phyloP scores from a whole-genome alignment of 2,888 invertebrate species.

The Melinaea marsaeus region DNA sequence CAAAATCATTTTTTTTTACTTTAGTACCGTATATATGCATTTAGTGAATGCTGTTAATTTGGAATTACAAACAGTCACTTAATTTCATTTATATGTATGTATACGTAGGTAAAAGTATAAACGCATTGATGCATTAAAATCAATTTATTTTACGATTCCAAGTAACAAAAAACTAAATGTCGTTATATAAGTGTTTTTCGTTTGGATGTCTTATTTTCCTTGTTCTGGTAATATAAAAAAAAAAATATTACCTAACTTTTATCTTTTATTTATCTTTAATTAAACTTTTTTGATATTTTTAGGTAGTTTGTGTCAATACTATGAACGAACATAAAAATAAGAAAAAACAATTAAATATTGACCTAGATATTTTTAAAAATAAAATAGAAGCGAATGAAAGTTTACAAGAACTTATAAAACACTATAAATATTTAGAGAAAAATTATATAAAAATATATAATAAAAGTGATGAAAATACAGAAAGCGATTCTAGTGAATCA shows the following conservation, averaged over 20 bases:
- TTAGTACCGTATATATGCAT: too few species aligned
- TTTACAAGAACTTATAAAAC: constrained; percentile 50
- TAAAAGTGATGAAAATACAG: constrained; percentile 21
- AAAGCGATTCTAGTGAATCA: constrained; percentile 16
- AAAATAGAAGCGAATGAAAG: constrained; percentile 53
- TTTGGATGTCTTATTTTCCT: neutral
- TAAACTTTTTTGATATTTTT: constrained; percentile 10
- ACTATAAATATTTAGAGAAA: constrained; percentile 51
- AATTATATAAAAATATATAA: constrained; percentile 31
- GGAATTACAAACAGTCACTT: too few species aligned
- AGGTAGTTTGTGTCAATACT: constrained; percentile 26
- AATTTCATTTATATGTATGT: too few species aligned
- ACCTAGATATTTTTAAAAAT: constrained; percentile 52
- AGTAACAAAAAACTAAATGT: constrained; percentile 12
- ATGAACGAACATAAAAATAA: constrained; percentile 14
- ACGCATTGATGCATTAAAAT: constrained; percentile 25
- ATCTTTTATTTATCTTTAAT: neutral
- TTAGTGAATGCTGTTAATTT: too few species aligned
- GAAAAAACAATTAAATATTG: constrained; percentile 33
- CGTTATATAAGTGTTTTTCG: neutral
- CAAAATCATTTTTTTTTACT: too few species aligned
- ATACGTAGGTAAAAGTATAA: constrained; percentile 20
- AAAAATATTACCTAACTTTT: neutral
- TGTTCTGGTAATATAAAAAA: neutral
- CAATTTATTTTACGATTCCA: constrained; percentile 28